Conservation (phyloP, 2,888 invertebrate genomes). For the Cheilosia impressa region DNA sequence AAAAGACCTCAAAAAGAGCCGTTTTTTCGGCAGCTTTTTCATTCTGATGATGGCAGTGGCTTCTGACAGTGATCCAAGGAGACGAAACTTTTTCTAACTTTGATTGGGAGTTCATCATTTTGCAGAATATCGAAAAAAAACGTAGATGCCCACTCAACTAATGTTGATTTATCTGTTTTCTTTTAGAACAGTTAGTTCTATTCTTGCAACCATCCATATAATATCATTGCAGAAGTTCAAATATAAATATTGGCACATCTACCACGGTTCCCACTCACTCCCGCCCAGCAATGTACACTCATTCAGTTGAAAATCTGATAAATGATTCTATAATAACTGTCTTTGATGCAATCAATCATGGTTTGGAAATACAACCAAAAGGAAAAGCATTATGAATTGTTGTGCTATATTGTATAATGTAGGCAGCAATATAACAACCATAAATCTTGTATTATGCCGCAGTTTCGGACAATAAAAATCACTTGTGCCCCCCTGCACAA, state of each 20-base stretch:
- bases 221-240: conserved; percentile 25
- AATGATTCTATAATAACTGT: conserved; percentile 8
- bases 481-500: not conserved
- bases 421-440: conserved; percentile 15
- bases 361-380: conserved; percentile 5
- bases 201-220: not conserved
- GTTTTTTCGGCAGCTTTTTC: too few relatives aligned
- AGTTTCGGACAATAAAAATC: conserved; percentile 2
- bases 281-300: not conserved
- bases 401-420: not conserved
- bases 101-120: too few relatives aligned
- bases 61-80: too few relatives aligned
- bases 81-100: too few relatives aligned
- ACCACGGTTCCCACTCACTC: not conserved
- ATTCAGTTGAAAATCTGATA: conserved; percentile 23
- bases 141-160: not conserved
- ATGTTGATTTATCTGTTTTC: not conserved
- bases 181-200: not conserved
- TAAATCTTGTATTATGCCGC: conserved; percentile 15
- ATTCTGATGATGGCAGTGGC: too few relatives aligned
- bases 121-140: too few relatives aligned
- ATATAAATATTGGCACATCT: conserved; percentile 18
- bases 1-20: too few relatives aligned
- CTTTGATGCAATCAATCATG: conserved; percentile 20
- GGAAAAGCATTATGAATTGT: conserved; percentile 8